phyloP scores from a whole-genome alignment of 2,113 vertebrate species.

The Capreolus pygargus region DNA sequence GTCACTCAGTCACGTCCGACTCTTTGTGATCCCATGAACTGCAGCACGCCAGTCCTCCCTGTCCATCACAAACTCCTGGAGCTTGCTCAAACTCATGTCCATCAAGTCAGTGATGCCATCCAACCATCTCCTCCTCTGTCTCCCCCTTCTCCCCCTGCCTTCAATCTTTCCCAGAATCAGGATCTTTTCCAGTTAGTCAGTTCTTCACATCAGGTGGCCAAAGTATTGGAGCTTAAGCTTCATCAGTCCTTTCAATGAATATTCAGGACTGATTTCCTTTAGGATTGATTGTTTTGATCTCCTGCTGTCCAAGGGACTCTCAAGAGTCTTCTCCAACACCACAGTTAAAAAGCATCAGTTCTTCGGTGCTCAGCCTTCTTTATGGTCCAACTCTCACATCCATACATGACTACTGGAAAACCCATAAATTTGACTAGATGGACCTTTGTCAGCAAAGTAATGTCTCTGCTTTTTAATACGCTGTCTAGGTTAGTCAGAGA shows the following conservation, averaged over 20 bases:
- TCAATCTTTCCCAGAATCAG: not conserved
- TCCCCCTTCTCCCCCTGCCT: not conserved
- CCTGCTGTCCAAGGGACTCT: not conserved
- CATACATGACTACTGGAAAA: not conserved
- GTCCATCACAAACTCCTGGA: not conserved
- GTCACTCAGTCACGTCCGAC: not conserved
- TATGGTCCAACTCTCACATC: not conserved
- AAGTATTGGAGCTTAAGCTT: not conserved
- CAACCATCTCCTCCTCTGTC: not conserved
- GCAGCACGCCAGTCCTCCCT: not conserved
- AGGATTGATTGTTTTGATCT: not conserved
- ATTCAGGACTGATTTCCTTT: not conserved
- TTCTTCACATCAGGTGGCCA: not conserved
- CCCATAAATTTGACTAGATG: not conserved
- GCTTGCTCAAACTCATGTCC: not conserved
- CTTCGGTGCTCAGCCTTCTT: not conserved
- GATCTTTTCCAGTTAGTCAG: not conserved
- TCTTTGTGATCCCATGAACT: not conserved
- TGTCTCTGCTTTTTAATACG: not conserved
- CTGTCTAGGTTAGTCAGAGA: not conserved
- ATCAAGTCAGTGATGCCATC: not conserved
- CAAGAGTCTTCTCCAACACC: not conserved
- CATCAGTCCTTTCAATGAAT: not conserved
- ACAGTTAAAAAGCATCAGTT: not conserved
- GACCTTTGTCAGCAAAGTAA: not conserved